These are phyloP conservation scores for Agelaius tricolor DNA, from an alignment of 2,113 vertebrate genomes.

Conservation along the genomic window DNA sequence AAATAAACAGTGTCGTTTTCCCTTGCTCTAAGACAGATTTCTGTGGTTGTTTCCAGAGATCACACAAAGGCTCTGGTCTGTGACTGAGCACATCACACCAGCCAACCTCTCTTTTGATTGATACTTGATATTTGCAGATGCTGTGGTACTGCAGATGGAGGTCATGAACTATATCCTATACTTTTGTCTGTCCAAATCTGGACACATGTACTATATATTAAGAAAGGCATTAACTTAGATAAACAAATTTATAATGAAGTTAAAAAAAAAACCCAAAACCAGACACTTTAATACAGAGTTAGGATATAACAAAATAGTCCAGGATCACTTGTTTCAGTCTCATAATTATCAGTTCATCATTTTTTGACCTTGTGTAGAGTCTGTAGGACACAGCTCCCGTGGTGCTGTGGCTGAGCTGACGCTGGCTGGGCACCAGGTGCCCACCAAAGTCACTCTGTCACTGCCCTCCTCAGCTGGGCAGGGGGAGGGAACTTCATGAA, in stretches of 20 bases:
- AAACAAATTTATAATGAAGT: neutral
- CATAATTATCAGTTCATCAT: neutral
- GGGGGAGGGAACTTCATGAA: neutral
- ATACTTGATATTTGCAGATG: constrained; percentile 23
- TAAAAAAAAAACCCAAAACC: neutral
- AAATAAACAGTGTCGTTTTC: neutral
- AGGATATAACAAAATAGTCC: neutral
- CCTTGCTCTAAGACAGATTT: neutral
- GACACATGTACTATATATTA: neutral
- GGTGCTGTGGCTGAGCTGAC: neutral
- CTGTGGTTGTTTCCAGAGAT: neutral
- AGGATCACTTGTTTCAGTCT: neutral
- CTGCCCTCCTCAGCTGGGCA: neutral
- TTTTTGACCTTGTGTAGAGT: neutral
- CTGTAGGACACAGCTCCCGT: neutral
- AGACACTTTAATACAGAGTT: neutral
- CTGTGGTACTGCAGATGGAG: neutral
- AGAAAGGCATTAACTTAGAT: neutral
- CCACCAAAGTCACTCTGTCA: neutral
- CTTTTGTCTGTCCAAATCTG: neutral
- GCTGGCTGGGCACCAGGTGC: neutral
- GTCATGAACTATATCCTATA: neutral
- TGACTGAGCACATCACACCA: neutral
- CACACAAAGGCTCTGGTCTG: constrained; percentile 15
- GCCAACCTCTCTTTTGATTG: neutral